phyloP scores from a whole-genome alignment of 2,888 invertebrate genomes.

The Heteropelma amictum region DNA sequence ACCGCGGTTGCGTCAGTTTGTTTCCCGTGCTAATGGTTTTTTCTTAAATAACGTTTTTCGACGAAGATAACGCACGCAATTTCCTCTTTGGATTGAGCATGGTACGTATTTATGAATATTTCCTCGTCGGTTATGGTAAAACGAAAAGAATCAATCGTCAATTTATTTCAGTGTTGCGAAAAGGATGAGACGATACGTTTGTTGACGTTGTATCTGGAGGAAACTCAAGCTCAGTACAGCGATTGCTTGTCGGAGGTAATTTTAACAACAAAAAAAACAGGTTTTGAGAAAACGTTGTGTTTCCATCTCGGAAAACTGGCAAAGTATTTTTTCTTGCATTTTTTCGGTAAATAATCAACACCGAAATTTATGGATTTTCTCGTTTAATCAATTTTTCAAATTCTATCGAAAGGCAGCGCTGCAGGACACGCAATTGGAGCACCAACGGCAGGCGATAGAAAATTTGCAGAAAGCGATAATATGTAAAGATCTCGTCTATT shows the following conservation, averaged over 20 bases:
- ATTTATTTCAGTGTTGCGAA: constrained; percentile 67
- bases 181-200: constrained; percentile 67
- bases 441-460: constrained; percentile 69
- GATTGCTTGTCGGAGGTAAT: constrained; percentile 72
- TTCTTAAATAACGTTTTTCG: neutral
- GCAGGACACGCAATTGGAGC: constrained; percentile 69
- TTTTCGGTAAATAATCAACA: neutral
- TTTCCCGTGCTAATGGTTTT: neutral
- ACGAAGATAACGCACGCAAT: constrained; percentile 44
- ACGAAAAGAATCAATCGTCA: neutral
- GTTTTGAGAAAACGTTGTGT: neutral
- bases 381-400: constrained; percentile 10
- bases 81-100: constrained; percentile 40
- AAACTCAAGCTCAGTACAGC: constrained; percentile 71
- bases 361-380: neutral
- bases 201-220: constrained; percentile 66
- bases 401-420: constrained; percentile 67
- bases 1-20: neutral
- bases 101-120: constrained; percentile 44
- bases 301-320: no score
- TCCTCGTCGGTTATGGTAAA: neutral
- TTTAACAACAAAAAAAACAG: neutral
- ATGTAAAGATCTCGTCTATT: constrained; percentile 67
- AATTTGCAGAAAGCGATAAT: constrained; percentile 66
- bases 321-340: neutral